Evolutionary conservation across 1,140 invertebrate species (phyloP).

Genomic region (Ips nitidus): DNA sequence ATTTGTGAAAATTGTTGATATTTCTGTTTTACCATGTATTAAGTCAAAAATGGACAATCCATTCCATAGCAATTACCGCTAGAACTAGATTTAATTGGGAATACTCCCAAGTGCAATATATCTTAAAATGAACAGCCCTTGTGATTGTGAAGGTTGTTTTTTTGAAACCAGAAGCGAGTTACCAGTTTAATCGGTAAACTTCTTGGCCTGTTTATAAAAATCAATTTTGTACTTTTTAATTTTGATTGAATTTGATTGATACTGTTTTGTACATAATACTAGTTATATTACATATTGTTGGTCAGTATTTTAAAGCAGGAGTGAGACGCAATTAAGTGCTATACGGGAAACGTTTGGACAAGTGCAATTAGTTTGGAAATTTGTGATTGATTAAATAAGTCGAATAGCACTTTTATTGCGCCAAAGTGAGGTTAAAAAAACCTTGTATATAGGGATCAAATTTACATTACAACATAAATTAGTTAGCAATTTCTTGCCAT

Average conservation of each 20-base stretch:
- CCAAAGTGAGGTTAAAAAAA: too few relatives aligned
- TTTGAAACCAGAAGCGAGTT: background rate
- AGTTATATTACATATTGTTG: slow-evolving; percentile 35
- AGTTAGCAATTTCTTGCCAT: slow-evolving; percentile 1
- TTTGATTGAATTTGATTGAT: background rate
- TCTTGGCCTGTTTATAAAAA: background rate
- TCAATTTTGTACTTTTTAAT: too few relatives aligned
- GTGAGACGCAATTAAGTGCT: background rate
- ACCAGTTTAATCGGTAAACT: background rate
- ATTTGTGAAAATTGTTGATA: too few relatives aligned
- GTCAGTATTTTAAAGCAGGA: slow-evolving; percentile 43
- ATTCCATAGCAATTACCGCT: too few relatives aligned
- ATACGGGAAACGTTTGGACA: background rate
- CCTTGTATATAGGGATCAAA: background rate
- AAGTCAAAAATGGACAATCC: too few relatives aligned
- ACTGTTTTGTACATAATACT: slow-evolving; percentile 9
- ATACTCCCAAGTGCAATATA: too few relatives aligned
- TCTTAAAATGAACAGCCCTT: too few relatives aligned
- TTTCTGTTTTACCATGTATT: too few relatives aligned
- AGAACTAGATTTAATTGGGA: too few relatives aligned
- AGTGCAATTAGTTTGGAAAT: background rate
- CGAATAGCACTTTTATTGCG: too few relatives aligned
- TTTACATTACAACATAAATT: background rate
- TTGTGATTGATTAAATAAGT: too few relatives aligned
- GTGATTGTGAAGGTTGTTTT: too few relatives aligned